These are phyloP conservation scores for Callopanchax toddi DNA, from an alignment of 2,113 vertebrate species.

Conservation along the genomic window DNA sequence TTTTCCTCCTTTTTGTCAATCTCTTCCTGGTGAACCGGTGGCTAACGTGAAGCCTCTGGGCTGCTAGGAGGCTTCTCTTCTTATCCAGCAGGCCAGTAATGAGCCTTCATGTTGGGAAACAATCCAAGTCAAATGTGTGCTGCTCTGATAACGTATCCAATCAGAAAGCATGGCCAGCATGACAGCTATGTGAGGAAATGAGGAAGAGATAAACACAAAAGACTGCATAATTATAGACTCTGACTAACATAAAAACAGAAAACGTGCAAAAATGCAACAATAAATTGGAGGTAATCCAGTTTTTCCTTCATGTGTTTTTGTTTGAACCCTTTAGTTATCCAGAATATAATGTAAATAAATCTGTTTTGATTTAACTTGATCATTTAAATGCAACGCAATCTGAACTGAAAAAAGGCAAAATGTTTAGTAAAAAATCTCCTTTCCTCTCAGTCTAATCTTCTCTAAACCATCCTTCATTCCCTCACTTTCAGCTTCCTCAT, in stretches of 20 bases:
- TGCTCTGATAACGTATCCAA: constrained; percentile 65
- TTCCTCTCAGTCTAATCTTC: background rate
- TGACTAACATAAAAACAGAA: constrained; percentile 8
- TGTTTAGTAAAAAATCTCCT: constrained; percentile 1
- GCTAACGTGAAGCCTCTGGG: constrained; percentile 28
- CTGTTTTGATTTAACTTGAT: constrained; percentile 1
- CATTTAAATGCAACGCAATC: background rate
- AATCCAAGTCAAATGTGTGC: constrained; percentile 74
- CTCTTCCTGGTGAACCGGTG: constrained; percentile 14
- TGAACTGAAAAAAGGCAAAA: background rate
- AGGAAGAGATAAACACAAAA: constrained; percentile 43
- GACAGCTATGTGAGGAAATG: constrained; percentile 39
- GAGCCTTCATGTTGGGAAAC: constrained; percentile 65
- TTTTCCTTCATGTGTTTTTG: constrained; percentile 19
- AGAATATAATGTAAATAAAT: constrained; percentile 22
- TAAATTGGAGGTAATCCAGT: constrained; percentile 36
- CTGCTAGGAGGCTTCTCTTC: constrained; percentile 29
- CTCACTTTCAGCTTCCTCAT: too few species aligned
- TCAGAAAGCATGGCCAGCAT: constrained; percentile 41
- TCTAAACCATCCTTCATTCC: constrained; percentile 9
- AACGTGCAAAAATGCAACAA: constrained; percentile 39
- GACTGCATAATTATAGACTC: constrained; percentile 13
- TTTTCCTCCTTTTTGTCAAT: background rate
- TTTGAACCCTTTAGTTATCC: constrained; percentile 21
- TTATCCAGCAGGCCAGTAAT: constrained; percentile 59